Conservation (phyloP, 35 echinoderm and acorn worm genomes). For the Stichopus chloronotus region DNA sequence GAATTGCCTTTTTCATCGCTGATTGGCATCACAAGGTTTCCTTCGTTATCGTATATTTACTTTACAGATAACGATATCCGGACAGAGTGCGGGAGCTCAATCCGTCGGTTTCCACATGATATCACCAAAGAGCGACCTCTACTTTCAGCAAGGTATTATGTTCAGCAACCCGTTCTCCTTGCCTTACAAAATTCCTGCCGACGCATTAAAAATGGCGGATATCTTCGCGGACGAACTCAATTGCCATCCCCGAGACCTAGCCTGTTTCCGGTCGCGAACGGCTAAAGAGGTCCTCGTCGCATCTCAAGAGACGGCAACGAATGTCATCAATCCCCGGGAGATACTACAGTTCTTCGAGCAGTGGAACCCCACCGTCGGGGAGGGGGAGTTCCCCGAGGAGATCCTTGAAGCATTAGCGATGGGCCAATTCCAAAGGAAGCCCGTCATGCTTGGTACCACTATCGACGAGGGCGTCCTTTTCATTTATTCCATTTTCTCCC, state of each 20-base stretch:
- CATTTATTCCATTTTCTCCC: slow-evolving; percentile 34
- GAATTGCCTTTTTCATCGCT: too few species aligned
- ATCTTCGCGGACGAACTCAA: slow-evolving; percentile 1
- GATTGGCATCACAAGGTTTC: too few species aligned
- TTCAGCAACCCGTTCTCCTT: slow-evolving; percentile 60
- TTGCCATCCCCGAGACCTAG: slow-evolving; percentile 39
- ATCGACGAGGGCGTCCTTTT: slow-evolving; percentile 47
- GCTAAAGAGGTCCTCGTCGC: slow-evolving; percentile 21
- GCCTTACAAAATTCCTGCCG: slow-evolving; percentile 45
- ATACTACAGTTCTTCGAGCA: slow-evolving; percentile 61
- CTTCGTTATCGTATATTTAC: too few species aligned
- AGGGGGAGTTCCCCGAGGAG: slow-evolving; percentile 38
- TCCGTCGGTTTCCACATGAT: slow-evolving; percentile 57
- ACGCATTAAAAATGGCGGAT: slow-evolving; percentile 27
- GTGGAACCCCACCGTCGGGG: slow-evolving; percentile 60
- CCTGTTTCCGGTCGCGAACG: slow-evolving; percentile 27
- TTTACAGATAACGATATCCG: slow-evolving; percentile 61
- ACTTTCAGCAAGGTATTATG: slow-evolving; percentile 60
- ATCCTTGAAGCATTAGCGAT: not conserved
- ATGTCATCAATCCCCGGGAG: slow-evolving; percentile 17
- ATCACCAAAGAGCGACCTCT: slow-evolving; percentile 28
- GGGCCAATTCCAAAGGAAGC: slow-evolving; percentile 54
- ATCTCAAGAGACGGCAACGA: not conserved
- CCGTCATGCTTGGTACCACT: slow-evolving; percentile 46
- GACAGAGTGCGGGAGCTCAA: slow-evolving; percentile 70